These are phyloP conservation scores for Trichomycterus rosablanca DNA, from an alignment of 2,113 vertebrate genomes.

Conservation along the genomic window DNA sequence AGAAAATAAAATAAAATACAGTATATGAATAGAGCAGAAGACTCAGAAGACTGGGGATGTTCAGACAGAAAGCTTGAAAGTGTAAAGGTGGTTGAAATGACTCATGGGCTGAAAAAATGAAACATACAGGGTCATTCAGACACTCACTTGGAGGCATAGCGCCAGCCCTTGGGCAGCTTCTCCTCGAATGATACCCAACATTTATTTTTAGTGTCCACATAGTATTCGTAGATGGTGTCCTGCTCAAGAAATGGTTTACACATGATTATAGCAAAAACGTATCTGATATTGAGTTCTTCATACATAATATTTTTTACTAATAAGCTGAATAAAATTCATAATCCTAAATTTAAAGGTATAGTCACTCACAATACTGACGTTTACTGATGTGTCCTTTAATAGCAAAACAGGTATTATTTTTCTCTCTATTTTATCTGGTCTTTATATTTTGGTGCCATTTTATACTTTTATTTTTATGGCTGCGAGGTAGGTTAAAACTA, in stretches of 20 bases:
- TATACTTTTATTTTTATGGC: too few relatives aligned
- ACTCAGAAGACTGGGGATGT: slow-evolving; percentile 21
- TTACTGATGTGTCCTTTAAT: too few relatives aligned
- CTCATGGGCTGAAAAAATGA: slow-evolving; percentile 8
- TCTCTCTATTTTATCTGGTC: too few relatives aligned
- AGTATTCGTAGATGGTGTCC: slow-evolving; percentile 86
- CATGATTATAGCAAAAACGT: too few relatives aligned
- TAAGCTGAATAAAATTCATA: too few relatives aligned
- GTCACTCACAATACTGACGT: too few relatives aligned
- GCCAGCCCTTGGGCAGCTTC: slow-evolving; percentile 77
- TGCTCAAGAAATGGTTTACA: slow-evolving; percentile 50
- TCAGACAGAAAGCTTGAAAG: slow-evolving; percentile 19
- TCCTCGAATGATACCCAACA: slow-evolving; percentile 81
- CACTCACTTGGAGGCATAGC: slow-evolving; percentile 74
- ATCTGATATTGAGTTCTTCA: too few relatives aligned
- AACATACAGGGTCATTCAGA: neutral
- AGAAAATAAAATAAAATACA: neutral
- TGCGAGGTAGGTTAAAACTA: too few relatives aligned
- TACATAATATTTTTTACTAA: too few relatives aligned
- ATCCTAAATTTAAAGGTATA: too few relatives aligned
- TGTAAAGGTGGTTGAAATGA: slow-evolving; percentile 22
- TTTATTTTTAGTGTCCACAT: slow-evolving; percentile 76
- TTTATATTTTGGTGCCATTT: too few relatives aligned
- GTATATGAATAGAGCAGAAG: slow-evolving; percentile 30
- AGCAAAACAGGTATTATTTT: too few relatives aligned